Evolutionary conservation across 2,113 vertebrate species (phyloP).

Genomic region (Crypturellus undulatus): DNA sequence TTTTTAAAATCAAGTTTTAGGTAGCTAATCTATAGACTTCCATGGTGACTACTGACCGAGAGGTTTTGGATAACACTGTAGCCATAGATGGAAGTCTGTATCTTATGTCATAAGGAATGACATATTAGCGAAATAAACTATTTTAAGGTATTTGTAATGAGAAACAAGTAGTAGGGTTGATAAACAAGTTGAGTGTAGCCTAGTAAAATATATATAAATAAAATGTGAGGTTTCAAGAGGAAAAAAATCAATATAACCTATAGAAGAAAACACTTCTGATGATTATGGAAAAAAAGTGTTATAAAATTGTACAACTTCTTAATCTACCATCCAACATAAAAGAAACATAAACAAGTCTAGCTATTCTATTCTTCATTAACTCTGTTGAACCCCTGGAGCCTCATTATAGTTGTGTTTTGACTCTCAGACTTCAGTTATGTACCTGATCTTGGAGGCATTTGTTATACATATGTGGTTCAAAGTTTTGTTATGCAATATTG

Average conservation of each 20-base stretch:
- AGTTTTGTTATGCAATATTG: not conserved
- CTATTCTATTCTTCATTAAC: not conserved
- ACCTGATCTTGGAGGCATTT: not conserved
- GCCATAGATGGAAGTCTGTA: not conserved
- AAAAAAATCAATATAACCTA: not conserved
- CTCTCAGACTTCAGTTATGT: not conserved
- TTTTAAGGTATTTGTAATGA: not conserved
- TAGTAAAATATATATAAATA: not conserved
- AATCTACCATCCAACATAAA: not conserved
- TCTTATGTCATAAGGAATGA: not conserved
- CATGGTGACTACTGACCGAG: not conserved
- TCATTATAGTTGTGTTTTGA: not conserved
- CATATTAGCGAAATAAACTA: not conserved
- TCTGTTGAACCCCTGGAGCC: not conserved
- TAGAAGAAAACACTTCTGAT: not conserved
- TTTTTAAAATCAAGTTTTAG: not conserved
- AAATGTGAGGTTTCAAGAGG: not conserved
- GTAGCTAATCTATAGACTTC: not conserved
- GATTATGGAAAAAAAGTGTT: not conserved
- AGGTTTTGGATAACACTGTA: not conserved
- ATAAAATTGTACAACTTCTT: not conserved
- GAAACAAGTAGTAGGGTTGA: no score
- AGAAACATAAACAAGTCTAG: not conserved
- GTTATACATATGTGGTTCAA: not conserved
- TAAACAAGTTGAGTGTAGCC: not conserved